These are phyloP conservation scores for Myotis pilosus DNA, from an alignment of 2,797 vertebrate species.

Conservation along the genomic window DNA sequence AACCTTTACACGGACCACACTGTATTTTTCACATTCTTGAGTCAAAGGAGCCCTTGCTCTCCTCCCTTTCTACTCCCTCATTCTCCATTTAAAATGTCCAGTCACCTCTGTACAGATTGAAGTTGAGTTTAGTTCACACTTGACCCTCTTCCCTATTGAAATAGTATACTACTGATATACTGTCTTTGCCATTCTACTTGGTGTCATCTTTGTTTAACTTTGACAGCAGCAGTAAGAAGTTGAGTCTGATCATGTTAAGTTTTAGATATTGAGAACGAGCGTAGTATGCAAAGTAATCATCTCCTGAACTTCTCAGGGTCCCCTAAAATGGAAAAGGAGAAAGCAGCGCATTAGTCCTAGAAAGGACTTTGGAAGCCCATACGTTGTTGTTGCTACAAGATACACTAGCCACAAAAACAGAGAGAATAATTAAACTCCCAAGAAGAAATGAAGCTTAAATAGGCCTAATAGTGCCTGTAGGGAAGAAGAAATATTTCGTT, in stretches of 20 bases:
- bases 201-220: neutral
- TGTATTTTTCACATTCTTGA: neutral
- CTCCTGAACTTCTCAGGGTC: neutral
- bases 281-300: neutral
- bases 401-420: neutral
- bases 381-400: neutral
- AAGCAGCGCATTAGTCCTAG: neutral
- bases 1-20: neutral
- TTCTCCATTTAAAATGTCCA: neutral
- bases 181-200: neutral
- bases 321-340: neutral
- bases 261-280: neutral
- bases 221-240: neutral
- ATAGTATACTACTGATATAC: neutral
- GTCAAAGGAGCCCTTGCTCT: neutral
- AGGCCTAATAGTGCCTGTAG: neutral
- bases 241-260: neutral
- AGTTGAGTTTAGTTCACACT: neutral
- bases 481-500: neutral
- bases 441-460: slow-evolving; percentile 40
- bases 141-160: neutral
- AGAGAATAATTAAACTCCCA: neutral
- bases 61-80: neutral
- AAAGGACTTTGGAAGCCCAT: neutral
- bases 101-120: neutral